A percentile compares a stretch with the other conserved stretches of the same genome.
Evolutionary conservation across 2,113 vertebrate genomes (phyloP).

Genomic region (Eurystomus gularis): DNA sequence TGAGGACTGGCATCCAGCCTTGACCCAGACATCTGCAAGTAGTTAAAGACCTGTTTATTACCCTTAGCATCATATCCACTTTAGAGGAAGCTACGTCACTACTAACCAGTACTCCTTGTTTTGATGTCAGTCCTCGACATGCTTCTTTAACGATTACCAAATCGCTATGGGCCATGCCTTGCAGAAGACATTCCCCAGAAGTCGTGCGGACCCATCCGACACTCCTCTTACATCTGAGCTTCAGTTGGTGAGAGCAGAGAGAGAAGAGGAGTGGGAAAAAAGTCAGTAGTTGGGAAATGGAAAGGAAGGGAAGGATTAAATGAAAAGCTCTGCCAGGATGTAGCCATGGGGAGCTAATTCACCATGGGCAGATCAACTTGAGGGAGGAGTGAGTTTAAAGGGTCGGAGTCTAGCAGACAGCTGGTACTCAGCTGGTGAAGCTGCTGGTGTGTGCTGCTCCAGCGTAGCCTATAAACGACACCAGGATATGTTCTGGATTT

Average conservation of each 20-base stretch:
- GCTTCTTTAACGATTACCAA: neutral
- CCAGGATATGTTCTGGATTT: neutral
- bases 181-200: neutral
- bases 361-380: conserved; percentile 40
- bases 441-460: conserved; percentile 29
- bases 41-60: neutral
- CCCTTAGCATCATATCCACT: neutral
- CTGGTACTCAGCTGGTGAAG: conserved; percentile 71
- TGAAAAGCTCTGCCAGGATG: conserved; percentile 59
- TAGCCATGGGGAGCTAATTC: conserved; percentile 60
- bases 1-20: neutral
- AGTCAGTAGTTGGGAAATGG: neutral
- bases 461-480: neutral
- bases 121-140: neutral
- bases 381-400: conserved; percentile 58
- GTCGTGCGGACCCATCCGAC: neutral
- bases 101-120: neutral
- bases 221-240: neutral
- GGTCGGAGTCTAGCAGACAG: conserved; percentile 51
- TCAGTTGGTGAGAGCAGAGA: conserved; percentile 23
- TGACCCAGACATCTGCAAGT: neutral
- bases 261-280: neutral
- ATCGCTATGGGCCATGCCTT: no score
- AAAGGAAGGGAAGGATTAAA: conserved; percentile 72
- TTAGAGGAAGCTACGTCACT: neutral